Conservation (phyloP, 2,888 invertebrate species). For the Tanypteryx hageni region DNA sequence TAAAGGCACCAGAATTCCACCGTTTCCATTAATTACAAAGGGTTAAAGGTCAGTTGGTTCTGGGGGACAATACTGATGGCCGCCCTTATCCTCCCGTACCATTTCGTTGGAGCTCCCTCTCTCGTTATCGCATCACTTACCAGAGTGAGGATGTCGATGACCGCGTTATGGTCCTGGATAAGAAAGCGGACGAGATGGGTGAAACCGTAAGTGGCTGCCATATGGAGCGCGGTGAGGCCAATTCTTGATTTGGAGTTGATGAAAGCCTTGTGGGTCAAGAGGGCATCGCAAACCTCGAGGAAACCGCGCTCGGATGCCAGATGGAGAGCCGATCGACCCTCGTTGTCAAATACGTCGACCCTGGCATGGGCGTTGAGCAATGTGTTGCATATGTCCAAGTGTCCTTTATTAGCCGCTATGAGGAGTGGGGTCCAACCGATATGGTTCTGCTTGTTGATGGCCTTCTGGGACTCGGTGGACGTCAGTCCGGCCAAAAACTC, state of each 20-base stretch:
- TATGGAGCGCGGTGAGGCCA: slow-evolving; percentile 96
- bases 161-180: slow-evolving; percentile 95
- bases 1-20: too few species aligned
- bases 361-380: slow-evolving; percentile 95
- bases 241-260: slow-evolving; percentile 99
- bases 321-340: slow-evolving; percentile 96
- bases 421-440: slow-evolving; percentile 98
- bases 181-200: slow-evolving; percentile 92
- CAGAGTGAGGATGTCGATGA: slow-evolving; percentile 96
- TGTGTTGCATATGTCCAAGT: slow-evolving; percentile 94
- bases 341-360: slow-evolving; percentile 98
- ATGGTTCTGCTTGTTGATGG: slow-evolving; percentile 94
- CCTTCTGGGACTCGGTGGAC: slow-evolving; percentile 92
- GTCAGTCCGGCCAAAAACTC: slow-evolving; percentile 96
- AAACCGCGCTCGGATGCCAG: slow-evolving; percentile 96
- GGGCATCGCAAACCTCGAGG: slow-evolving; percentile 90
- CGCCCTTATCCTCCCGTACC: too few species aligned
- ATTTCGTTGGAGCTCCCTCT: not conserved
- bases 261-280: slow-evolving; percentile 97
- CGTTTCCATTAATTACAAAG: too few species aligned
- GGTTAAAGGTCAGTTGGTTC: too few species aligned
- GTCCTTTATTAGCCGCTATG: slow-evolving; percentile 97
- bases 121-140: slow-evolving; percentile 71
- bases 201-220: slow-evolving; percentile 98
- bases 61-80: too few species aligned